Conservation (phyloP, 1,140 invertebrate genomes). For the Physella acuta region DNA sequence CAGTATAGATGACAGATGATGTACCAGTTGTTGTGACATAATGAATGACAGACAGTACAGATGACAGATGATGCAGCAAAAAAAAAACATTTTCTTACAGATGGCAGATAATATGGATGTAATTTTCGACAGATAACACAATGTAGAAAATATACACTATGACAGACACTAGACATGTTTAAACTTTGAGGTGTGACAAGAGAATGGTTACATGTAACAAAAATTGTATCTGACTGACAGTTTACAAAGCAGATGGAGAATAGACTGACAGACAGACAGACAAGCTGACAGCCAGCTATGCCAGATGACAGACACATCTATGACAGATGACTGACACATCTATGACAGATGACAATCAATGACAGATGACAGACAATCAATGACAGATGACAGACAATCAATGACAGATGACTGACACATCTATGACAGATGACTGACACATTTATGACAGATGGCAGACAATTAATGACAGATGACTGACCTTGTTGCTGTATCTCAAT, state of each 20-base stretch:
- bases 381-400: not conserved
- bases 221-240: too few species aligned
- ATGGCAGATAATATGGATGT: not conserved
- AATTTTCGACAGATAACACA: too few species aligned
- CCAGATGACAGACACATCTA: not conserved
- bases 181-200: too few species aligned
- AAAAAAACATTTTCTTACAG: not conserved
- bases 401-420: not conserved
- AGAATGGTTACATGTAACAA: too few species aligned
- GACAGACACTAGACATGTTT: not conserved
- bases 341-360: not conserved
- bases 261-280: too few species aligned
- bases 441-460: not conserved
- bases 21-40: not conserved
- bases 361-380: not conserved
- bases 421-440: not conserved
- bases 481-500: conserved; percentile 42
- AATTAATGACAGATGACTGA: conserved; percentile 6
- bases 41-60: not conserved
- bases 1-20: not conserved
- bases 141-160: not conserved
- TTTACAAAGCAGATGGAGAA: too few species aligned
- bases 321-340: not conserved
- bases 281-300: not conserved
- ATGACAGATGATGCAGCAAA: not conserved